Base-by-base conservation (phyloP, 2,113 vertebrate species). In the Willisornis vidua region DNA sequence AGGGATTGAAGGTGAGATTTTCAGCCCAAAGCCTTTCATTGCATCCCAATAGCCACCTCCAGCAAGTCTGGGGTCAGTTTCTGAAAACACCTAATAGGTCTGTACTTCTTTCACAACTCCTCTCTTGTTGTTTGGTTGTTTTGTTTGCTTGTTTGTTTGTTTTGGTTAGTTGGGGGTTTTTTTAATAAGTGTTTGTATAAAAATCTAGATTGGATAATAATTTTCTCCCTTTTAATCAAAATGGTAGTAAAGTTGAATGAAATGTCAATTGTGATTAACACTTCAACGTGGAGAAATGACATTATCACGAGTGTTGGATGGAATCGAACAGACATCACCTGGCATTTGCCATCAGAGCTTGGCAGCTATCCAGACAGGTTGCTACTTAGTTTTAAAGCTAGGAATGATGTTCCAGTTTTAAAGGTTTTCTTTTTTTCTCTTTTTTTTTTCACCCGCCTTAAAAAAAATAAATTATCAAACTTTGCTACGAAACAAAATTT, bases 261-360 rank as follows among this genome's bases (percentile, higher is more conserved):
- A 94, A 83, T 67, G 67, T 79, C 82, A 91, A 74, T 96, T 80
- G 77, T 80, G 72, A 91, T 96, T 92, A 90, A 94, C 88, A 86
- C 29, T 71, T 94, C 63, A 82, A 59, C 9, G 2, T 48, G 29
- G 46, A 91, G 51, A 83, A 94, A 76, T 91, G 91, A 66, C 78
- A 87, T 87, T 92, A 91, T 71, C 85, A 26, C 3, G 48, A 82
- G 66, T 4, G 25, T 81, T 83, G 87, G 31, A 25, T 90, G 85
- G 93, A 85, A 66, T 49, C 59, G 84, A 96, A 68, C 73, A 94
- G 93, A 66, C 86, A 81, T 92, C 86, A 78, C 39, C 73, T 75
- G 72, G 49, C 74, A 93, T 84, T 92, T 84, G 43, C 41, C 17
- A 22, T 68, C 70, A 13, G 80, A 66, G 41, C 51, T 80, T 93